Percentiles rank a stretch among this genome's conserved stretches.
These are phyloP conservation scores for Adelognathus sp. DNA, from an alignment of 2,888 invertebrate genomes.

Conservation along the genomic window DNA sequence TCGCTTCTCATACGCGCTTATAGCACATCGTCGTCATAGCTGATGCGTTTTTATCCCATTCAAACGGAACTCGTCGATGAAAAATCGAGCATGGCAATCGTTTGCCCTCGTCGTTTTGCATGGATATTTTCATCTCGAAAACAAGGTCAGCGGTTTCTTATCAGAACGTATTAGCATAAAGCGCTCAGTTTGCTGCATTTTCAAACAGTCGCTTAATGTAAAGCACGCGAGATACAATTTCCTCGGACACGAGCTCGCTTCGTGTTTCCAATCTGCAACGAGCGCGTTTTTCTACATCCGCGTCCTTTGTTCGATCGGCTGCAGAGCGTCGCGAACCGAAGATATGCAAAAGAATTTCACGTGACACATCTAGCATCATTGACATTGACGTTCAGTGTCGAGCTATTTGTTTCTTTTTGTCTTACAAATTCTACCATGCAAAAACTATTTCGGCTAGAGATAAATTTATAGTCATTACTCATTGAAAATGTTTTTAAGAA, in stretches of 20 bases:
- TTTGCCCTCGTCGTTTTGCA: neutral
- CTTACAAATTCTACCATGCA: neutral
- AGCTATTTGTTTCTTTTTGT: neutral
- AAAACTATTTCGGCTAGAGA: neutral
- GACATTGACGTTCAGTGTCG: no score
- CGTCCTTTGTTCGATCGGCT: conserved; percentile 43
- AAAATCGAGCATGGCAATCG: neutral
- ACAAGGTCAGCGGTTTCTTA: conserved; percentile 52
- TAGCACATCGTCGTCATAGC: neutral
- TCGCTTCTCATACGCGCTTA: neutral
- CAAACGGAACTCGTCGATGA: neutral
- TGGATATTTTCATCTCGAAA: conserved; percentile 5
- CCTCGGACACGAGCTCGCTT: neutral
- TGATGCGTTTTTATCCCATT: neutral
- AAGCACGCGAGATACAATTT: neutral
- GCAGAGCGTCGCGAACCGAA: neutral
- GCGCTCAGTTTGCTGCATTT: conserved; percentile 6
- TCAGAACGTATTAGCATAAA: conserved; percentile 24
- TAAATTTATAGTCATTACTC: neutral
- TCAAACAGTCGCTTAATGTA: conserved; percentile 10
- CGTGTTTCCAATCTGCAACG: neutral
- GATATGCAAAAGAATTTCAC: neutral
- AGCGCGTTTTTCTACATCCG: neutral
- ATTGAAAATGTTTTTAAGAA: neutral
- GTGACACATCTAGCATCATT: neutral